Base-by-base conservation (phyloP, 2,113 vertebrate species). In the Miniopterus natalensis region DNA sequence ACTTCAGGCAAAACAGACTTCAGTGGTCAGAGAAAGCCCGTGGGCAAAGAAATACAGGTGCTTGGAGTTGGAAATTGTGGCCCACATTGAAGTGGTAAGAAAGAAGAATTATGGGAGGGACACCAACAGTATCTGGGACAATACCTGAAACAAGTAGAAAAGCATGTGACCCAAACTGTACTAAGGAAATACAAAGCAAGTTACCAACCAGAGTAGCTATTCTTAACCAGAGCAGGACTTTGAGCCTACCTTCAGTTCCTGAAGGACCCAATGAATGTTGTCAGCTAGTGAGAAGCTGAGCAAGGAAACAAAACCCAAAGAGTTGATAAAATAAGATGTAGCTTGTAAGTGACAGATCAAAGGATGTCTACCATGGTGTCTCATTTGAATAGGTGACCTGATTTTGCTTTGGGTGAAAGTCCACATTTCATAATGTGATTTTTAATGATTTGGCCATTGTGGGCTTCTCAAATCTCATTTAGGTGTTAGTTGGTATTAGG, bases 311-410 rank as follows among this genome's bases (percentile, higher is more conserved):
- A 49, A 36, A 49, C 15, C 17, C 17, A 45, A 27, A 40, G 61
- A 13, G 6, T 75, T 13, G 5, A 20, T 13, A 6, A 73, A 49
- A 42, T 1, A 29, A 20, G 49, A n/a, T 2, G 6, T 2, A 49
- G 23, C 8, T 13, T 11, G 1, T 14, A 2, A 25, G n/a, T 12
- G 23, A 3, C 1, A 15, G 59, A n/a, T 45, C 25, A 70, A 15
- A 42, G 15, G 17, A 73, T 3, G 4, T 8, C 12, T 36, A 1
- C 53, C 1, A 0, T 15, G 27, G 15, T 29, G 61, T 40, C 66
- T 14, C 10, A 3, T 36, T n/a, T 14, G 9, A 36, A 53, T 9
- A 40, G 0, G 5, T 14, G 70, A 14, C 27, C 71, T 11, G 0
- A 10, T 18, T 61, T 23, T 47, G 12, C 36, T 14, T 2, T 5